These are phyloP conservation scores for Perdita meconis DNA, from an alignment of 2,888 invertebrate genomes.

Conservation along the genomic window DNA sequence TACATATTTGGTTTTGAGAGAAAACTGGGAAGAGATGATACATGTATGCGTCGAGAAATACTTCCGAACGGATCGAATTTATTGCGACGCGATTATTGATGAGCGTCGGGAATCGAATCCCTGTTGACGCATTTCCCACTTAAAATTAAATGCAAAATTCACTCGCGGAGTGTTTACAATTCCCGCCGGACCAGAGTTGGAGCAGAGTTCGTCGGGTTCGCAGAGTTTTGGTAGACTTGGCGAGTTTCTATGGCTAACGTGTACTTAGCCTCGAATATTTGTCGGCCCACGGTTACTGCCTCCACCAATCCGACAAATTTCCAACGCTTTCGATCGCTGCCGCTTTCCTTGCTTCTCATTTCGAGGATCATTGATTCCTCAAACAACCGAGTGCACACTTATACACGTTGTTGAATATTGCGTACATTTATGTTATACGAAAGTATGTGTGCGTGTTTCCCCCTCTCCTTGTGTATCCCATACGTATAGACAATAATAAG, in stretches of 20 bases:
- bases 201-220: background rate
- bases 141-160: background rate
- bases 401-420: no score
- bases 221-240: background rate
- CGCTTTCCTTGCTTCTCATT: conserved; percentile 32
- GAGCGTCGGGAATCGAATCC: background rate
- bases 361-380: conserved; percentile 38
- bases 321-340: conserved; percentile 27
- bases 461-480: no score
- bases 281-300: conserved; percentile 19
- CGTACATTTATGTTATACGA: no score
- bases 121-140: background rate
- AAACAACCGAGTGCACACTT: background rate
- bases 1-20: no score
- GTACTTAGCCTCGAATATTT: conserved; percentile 41
- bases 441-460: no score
- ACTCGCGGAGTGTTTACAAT: background rate
- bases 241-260: conserved; percentile 28
- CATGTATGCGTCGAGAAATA: background rate
- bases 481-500: no score
- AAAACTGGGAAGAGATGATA: no score
- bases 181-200: background rate
- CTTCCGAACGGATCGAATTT: background rate
- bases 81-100: background rate
- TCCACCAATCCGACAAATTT: conserved; percentile 42